Evolutionary conservation across 2,113 vertebrate species (phyloP).

Genomic region (Hydrolagus affinis): DNA sequence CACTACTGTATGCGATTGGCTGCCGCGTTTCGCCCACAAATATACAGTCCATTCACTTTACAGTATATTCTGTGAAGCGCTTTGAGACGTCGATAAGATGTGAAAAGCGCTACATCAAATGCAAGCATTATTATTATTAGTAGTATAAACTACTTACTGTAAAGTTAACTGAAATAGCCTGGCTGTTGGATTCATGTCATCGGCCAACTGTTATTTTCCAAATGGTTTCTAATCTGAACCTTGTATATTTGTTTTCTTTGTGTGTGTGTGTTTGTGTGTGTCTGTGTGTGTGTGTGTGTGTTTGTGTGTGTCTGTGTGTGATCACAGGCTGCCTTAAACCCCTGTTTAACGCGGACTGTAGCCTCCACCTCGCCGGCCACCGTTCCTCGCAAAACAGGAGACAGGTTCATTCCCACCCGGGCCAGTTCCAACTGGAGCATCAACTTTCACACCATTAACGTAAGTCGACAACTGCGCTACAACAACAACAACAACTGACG

Average conservation of each 20-base stretch:
- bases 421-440: conserved; percentile 72
- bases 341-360: background rate
- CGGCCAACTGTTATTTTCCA: background rate
- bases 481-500: too few relatives aligned
- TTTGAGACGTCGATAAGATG: too few relatives aligned
- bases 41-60: too few relatives aligned
- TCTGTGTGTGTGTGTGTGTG: too few relatives aligned
- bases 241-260: background rate
- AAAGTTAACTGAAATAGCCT: background rate
- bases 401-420: conserved; percentile 63
- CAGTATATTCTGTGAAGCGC: too few relatives aligned
- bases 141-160: too few relatives aligned
- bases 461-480: conserved; percentile 37
- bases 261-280: too few relatives aligned
- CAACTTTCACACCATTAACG: conserved; percentile 67
- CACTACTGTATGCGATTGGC: too few relatives aligned
- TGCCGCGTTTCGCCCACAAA: too few relatives aligned
- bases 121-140: too few relatives aligned
- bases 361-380: conserved; percentile 54
- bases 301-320: too few relatives aligned
- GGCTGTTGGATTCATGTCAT: background rate
- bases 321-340: conserved; percentile 44
- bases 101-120: too few relatives aligned
- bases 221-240: background rate
- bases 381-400: conserved; percentile 56